phyloP scores from a whole-genome alignment of 2,888 invertebrate species.

The Tetropium fuscum region DNA sequence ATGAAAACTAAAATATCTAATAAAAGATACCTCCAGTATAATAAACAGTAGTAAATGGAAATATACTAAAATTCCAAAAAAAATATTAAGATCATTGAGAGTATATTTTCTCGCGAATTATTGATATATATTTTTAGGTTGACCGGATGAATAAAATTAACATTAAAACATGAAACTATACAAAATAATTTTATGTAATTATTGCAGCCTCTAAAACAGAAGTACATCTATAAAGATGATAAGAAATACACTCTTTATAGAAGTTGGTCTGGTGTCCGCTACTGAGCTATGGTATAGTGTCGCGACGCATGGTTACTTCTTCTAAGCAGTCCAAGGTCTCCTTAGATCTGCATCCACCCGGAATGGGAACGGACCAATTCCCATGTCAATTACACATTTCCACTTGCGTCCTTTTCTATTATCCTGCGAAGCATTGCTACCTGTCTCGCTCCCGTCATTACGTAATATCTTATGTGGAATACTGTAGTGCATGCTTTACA shows the following conservation, averaged over 20 bases:
- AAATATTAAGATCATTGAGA: too few relatives aligned
- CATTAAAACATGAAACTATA: too few relatives aligned
- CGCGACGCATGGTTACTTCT: conserved; percentile 56
- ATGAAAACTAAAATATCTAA: too few relatives aligned
- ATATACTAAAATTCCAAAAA: too few relatives aligned
- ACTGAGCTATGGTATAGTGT: conserved; percentile 43
- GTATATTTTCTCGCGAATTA: too few relatives aligned
- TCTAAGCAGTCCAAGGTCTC: conserved; percentile 59
- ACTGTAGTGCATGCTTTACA: conserved; percentile 32
- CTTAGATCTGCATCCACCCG: conserved; percentile 58
- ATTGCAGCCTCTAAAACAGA: too few relatives aligned
- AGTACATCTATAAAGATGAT: too few relatives aligned
- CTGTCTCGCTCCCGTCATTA: conserved; percentile 33
- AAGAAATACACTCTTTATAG: neutral
- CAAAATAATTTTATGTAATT: too few relatives aligned
- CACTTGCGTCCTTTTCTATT: conserved; percentile 38
- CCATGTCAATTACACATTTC: conserved; percentile 60
- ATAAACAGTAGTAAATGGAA: too few relatives aligned
- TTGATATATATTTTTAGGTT: too few relatives aligned
- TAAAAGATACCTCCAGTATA: too few relatives aligned
- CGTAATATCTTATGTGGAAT: conserved; percentile 35
- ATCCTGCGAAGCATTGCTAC: conserved; percentile 29
- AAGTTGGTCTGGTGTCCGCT: conserved; percentile 1
- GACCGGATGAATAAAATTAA: too few relatives aligned
- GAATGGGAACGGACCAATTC: conserved; percentile 60